These are phyloP conservation scores for Chloroceryle inda DNA, from an alignment of 2,797 vertebrate genomes.

Conservation along the genomic window DNA sequence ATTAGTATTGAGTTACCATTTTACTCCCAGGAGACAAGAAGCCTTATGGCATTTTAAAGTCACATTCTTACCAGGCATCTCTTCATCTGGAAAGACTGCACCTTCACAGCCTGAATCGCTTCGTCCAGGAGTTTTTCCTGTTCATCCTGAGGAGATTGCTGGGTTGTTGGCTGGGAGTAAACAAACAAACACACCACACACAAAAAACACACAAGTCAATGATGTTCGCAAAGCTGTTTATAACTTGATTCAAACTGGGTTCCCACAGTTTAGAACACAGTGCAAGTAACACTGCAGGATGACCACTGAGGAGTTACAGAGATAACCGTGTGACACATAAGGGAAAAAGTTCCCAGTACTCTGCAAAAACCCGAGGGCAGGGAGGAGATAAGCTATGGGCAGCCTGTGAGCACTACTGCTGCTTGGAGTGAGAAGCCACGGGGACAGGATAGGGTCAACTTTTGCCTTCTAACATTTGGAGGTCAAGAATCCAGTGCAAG, in stretches of 20 bases:
- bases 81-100: slow-evolving; percentile 99
- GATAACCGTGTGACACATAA: rapidly evolving
- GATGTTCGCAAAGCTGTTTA: neutral
- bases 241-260: neutral
- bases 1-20: neutral
- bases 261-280: neutral
- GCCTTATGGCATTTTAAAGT: neutral
- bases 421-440: neutral
- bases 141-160: slow-evolving; percentile 97
- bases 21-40: neutral
- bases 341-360: neutral
- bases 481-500: neutral
- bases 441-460: neutral
- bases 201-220: neutral
- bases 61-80: slow-evolving; percentile 91
- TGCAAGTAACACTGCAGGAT: neutral
- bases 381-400: neutral
- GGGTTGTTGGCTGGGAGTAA: slow-evolving; percentile 89
- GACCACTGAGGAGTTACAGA: neutral
- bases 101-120: slow-evolving; percentile 97
- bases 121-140: slow-evolving; percentile 99
- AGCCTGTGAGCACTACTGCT: neutral
- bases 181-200: neutral
- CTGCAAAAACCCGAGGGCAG: neutral
- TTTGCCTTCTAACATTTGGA: neutral